Evolutionary conservation across 2,113 vertebrate species (phyloP).

Genomic region (Psammodynastes pulverulentus): DNA sequence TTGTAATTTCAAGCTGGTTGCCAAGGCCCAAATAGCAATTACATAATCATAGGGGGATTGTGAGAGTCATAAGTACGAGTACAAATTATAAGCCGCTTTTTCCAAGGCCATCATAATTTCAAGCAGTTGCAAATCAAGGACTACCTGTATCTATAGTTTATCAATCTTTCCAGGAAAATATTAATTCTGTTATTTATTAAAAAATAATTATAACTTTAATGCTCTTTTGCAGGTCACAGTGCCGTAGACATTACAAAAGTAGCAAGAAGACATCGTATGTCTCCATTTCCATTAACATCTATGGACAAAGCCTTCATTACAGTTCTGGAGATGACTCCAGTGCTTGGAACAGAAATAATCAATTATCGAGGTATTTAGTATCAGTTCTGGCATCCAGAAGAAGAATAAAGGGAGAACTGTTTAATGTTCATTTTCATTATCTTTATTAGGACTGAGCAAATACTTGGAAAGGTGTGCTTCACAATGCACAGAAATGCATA

Average conservation of each 20-base stretch:
- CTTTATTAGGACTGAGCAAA: neutral
- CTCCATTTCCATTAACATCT: conserved; percentile 96
- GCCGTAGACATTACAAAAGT: conserved; percentile 99
- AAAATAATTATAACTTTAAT: conserved; percentile 34
- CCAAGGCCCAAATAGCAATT: neutral
- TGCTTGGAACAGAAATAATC: conserved; percentile 98
- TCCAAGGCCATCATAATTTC: neutral
- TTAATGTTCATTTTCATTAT: neutral
- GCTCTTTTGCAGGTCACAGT: conserved; percentile 85
- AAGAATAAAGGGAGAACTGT: conserved; percentile 8
- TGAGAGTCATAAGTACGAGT: neutral
- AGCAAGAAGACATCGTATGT: conserved; percentile 97
- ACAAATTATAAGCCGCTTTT: neutral
- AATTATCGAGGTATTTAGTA: conserved; percentile 90
- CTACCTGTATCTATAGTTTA: neutral
- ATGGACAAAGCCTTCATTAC: conserved; percentile 99
- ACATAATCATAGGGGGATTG: neutral
- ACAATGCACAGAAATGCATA: neutral
- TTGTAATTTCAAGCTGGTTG: neutral
- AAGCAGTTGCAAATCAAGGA: neutral
- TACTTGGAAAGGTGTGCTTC: neutral
- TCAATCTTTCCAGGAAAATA: neutral
- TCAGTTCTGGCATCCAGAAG: neutral
- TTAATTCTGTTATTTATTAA: neutral
- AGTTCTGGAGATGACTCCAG: conserved; percentile 97